These are phyloP conservation scores for Eulimnadia texana DNA, from an alignment of 1,140 invertebrate species.

Conservation along the genomic window DNA sequence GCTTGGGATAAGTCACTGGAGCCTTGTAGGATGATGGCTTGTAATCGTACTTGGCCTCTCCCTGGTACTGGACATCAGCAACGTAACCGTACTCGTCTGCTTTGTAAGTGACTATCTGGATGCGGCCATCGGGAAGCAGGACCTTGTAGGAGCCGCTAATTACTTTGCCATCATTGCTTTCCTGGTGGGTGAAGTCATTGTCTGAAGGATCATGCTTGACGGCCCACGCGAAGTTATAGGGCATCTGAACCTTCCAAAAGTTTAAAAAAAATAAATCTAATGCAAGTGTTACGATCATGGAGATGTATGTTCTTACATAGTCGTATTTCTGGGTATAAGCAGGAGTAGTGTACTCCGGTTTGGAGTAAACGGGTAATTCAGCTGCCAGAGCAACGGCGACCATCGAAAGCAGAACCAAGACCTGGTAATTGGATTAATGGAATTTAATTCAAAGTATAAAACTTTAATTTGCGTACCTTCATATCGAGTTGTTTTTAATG, in stretches of 20 bases:
- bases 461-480: not conserved
- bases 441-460: not conserved
- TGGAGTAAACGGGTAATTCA: not conserved
- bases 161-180: constrained; percentile 21
- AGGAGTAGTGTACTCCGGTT: not conserved
- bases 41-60: constrained; percentile 2
- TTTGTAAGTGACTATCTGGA: constrained; percentile 17
- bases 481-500: not conserved
- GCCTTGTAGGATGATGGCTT: constrained; percentile 5
- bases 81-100: constrained; percentile 12
- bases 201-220: constrained; percentile 22
- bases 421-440: not conserved
- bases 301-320: not conserved
- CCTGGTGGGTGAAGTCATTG: constrained; percentile 21
- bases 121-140: constrained; percentile 17
- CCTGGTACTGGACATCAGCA: constrained; percentile 13
- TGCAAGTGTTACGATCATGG: not conserved
- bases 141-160: constrained; percentile 15
- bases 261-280: constrained; percentile 15
- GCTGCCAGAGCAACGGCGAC: not conserved
- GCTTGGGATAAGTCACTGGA: not conserved
- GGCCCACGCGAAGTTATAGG: constrained; percentile 24
- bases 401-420: constrained; percentile 1
- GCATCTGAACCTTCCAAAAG: constrained; percentile 17
- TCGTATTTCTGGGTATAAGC: not conserved